phyloP scores from a whole-genome alignment of 2,797 vertebrate genomes.

The Melanotaenia pygmaea region DNA sequence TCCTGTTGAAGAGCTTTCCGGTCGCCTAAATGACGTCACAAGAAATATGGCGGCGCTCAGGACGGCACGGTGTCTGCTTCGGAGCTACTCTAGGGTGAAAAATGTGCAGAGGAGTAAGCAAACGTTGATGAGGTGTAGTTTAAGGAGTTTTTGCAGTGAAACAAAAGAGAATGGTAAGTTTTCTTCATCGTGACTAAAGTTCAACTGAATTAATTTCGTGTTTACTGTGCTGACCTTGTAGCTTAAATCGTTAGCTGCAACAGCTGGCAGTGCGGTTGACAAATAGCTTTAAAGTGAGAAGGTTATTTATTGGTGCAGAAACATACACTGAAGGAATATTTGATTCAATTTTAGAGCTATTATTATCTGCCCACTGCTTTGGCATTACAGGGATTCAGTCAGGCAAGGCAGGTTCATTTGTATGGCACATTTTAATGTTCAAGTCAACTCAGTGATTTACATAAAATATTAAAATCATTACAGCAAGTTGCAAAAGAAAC shows the following conservation, averaged over 20 bases:
- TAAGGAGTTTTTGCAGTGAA: constrained; percentile 56
- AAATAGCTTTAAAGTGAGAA: background rate
- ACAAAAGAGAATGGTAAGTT: constrained; percentile 59
- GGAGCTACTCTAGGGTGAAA: constrained; percentile 61
- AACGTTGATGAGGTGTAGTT: constrained; percentile 19
- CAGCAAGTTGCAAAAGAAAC: too few relatives aligned
- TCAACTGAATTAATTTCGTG: accelerated
- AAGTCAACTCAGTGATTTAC: too few relatives aligned
- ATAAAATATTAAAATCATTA: too few relatives aligned
- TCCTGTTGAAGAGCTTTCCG: background rate
- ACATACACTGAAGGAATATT: background rate
- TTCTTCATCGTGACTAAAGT: accelerated
- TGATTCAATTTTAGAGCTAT: background rate
- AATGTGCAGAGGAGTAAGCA: constrained; percentile 41
- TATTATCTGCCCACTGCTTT: background rate
- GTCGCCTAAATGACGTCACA: constrained; percentile 39
- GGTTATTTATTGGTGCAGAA: background rate
- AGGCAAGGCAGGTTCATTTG: too few relatives aligned
- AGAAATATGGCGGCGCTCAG: constrained; percentile 79
- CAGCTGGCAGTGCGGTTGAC: background rate
- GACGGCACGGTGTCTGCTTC: constrained; percentile 53
- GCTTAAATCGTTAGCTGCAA: background rate
- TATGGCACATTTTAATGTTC: too few relatives aligned
- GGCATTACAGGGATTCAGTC: background rate
- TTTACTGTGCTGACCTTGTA: constrained; percentile 76